A percentile compares a stretch with the other conserved stretches of the same genome.
phyloP scores from a whole-genome alignment of 2,113 vertebrate species.

The Etheostoma cragini region DNA sequence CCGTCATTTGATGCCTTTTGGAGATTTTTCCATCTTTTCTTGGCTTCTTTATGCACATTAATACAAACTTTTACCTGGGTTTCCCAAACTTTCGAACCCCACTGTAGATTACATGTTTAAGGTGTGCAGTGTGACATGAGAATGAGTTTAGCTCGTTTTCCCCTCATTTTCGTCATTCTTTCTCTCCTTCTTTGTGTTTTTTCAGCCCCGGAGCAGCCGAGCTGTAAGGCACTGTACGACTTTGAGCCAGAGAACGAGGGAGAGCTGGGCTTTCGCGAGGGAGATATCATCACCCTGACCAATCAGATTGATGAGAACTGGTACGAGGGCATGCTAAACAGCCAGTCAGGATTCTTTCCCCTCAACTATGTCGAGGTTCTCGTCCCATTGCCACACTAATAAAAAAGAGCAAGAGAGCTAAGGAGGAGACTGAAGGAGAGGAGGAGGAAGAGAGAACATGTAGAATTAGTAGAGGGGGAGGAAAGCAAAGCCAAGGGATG shows the following conservation, averaged over 20 bases:
- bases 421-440: conserved; percentile 48
- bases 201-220: conserved; percentile 91
- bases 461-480: conserved; percentile 32
- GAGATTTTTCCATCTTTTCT: too few species aligned
- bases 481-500: conserved; percentile 55
- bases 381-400: conserved; percentile 93
- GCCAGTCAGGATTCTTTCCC: conserved; percentile 97
- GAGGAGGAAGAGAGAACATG: conserved; percentile 36
- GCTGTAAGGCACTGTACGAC: conserved; percentile 96
- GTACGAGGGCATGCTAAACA: conserved; percentile 96
- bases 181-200: neutral
- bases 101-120: too few species aligned
- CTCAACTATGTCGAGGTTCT: conserved; percentile 98
- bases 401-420: conserved; percentile 17
- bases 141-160: neutral
- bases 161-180: neutral
- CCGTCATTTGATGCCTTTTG: too few species aligned
- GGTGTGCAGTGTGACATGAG: neutral
- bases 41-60: too few species aligned
- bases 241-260: conserved; percentile 98
- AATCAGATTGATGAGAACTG: conserved; percentile 99
- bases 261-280: conserved; percentile 96
- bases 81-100: too few species aligned
- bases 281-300: conserved; percentile 96
- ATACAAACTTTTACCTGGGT: too few species aligned